Percentiles rank a stretch among this genome's conserved stretches.
Conservation (phyloP, 2,113 vertebrate genomes). For the Ptilorrhoa leucosticta region DNA sequence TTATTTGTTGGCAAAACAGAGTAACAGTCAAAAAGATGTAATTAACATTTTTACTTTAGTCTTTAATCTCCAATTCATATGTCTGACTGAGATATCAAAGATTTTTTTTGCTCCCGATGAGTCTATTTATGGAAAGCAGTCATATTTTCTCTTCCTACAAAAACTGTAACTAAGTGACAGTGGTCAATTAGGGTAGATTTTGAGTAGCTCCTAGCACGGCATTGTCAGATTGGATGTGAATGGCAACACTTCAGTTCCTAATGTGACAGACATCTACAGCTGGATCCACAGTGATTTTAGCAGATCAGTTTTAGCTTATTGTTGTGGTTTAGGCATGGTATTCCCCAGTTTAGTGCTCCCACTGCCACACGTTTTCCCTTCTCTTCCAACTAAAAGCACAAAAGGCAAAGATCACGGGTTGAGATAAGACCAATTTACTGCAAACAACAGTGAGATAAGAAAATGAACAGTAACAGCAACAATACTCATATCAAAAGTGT, state of each 20-base stretch:
- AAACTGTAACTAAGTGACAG: background rate
- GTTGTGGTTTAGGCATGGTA: rapidly evolving
- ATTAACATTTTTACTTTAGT: background rate
- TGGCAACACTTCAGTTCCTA: background rate
- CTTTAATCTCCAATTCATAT: background rate
- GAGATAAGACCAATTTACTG: background rate
- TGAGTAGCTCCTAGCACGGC: background rate
- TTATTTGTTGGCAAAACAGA: background rate
- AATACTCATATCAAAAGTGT: background rate
- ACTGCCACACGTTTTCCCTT: background rate
- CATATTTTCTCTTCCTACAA: background rate
- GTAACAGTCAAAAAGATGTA: background rate
- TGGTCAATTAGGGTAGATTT: background rate
- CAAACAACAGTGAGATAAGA: background rate
- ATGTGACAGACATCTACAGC: background rate
- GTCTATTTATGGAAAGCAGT: background rate
- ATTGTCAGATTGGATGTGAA: background rate
- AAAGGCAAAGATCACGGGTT: rapidly evolving
- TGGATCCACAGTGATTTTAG: background rate
- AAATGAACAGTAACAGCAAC: background rate
- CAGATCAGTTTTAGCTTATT: background rate
- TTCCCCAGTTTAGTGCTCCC: background rate
- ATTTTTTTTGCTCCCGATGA: background rate
- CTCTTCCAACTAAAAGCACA: background rate
- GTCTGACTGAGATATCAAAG: background rate